Conservation (phyloP, 2,113 vertebrate genomes). For the Sinocyclocheilus anophthalmus region DNA sequence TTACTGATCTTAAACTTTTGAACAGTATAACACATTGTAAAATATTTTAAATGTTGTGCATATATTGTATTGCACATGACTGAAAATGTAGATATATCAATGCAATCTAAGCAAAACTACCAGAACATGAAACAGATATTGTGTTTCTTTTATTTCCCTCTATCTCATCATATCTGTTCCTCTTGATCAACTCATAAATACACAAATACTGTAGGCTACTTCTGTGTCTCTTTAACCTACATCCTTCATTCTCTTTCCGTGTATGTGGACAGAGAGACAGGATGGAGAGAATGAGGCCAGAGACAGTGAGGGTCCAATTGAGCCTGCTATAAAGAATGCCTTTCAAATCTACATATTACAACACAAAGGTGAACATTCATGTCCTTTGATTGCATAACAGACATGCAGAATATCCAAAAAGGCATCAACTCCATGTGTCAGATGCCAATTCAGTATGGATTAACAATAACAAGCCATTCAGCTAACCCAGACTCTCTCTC, state of each 20-base stretch:
- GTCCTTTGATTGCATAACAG: background rate
- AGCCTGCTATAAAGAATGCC: background rate
- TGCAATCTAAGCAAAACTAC: background rate
- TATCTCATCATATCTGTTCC: background rate
- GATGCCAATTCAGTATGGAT: slow-evolving; percentile 45
- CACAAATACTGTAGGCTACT: background rate
- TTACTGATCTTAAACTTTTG: background rate
- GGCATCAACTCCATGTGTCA: background rate
- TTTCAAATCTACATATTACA: background rate
- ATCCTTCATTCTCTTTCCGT: slow-evolving; percentile 64
- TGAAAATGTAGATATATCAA: background rate
- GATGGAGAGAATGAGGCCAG: slow-evolving; percentile 68
- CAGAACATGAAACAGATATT: background rate
- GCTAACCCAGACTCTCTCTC: slow-evolving; percentile 12
- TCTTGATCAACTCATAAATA: background rate
- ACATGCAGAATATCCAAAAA: background rate
- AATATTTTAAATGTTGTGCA: background rate
- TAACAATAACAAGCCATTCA: slow-evolving; percentile 43
- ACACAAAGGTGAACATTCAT: background rate
- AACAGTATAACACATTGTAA: background rate
- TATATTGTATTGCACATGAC: background rate
- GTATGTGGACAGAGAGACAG: slow-evolving; percentile 51
- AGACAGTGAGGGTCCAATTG: slow-evolving; percentile 19
- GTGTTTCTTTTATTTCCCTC: background rate
- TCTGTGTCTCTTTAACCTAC: slow-evolving; percentile 45